A percentile compares a stretch with the other conserved stretches of the same genome.
Conservation (phyloP, 2,113 vertebrate genomes). For the Lutjanus erythropterus region DNA sequence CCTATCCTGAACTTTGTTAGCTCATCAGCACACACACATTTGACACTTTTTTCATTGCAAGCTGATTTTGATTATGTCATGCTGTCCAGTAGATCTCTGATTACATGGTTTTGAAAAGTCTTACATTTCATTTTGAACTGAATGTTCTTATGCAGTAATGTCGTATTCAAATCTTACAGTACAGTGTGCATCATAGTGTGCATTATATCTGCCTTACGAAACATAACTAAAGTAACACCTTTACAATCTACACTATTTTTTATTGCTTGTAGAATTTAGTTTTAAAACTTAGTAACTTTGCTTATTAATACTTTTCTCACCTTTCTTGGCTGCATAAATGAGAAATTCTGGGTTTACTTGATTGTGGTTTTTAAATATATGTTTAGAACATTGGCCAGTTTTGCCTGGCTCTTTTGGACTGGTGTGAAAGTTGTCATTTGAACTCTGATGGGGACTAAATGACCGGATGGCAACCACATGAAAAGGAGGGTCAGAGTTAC, state of each 20-base stretch:
- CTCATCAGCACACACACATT: background rate
- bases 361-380: background rate
- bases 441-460: background rate
- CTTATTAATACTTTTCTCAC: background rate
- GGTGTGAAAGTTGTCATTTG: background rate
- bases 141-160: background rate
- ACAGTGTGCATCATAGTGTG: background rate
- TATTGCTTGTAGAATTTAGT: background rate
- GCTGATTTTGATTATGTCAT: conserved; percentile 13
- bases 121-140: background rate
- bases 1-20: conserved; percentile 13
- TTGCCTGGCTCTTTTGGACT: background rate
- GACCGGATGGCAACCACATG: background rate
- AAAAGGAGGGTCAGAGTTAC: background rate
- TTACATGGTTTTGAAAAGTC: background rate
- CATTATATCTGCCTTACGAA: background rate
- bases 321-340: background rate
- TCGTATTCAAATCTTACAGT: background rate
- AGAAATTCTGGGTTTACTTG: background rate
- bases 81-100: background rate
- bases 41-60: background rate
- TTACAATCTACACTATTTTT: background rate
- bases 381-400: background rate
- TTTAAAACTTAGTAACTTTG: background rate
- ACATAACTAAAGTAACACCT: background rate